Conservation (phyloP, 2,797 vertebrate species). For the Avahi laniger region DNA sequence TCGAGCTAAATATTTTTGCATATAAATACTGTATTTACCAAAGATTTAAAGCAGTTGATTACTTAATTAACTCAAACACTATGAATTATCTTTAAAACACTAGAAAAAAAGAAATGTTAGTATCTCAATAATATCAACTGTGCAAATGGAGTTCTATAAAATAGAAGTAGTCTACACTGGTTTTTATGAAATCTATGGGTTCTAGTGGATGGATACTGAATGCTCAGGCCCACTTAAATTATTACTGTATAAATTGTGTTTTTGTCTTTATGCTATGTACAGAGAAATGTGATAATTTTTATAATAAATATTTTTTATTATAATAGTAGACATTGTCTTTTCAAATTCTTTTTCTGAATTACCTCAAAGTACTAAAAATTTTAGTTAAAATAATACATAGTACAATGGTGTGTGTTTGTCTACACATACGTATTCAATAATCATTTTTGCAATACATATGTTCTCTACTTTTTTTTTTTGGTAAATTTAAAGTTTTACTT, state of each 20-base stretch:
- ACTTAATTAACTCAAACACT: slow-evolving; percentile 43
- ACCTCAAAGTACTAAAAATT: not conserved
- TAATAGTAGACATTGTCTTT: not conserved
- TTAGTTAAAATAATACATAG: not conserved
- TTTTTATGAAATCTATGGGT: not conserved
- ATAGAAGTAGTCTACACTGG: not conserved
- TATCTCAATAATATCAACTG: not conserved
- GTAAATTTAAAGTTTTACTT: not conserved
- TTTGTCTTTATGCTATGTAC: slow-evolving; percentile 54
- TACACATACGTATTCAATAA: not conserved
- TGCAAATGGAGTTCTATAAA: slow-evolving; percentile 24
- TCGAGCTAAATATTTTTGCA: slow-evolving; percentile 12
- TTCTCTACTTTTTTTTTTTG: not conserved
- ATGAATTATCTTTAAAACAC: slow-evolving; percentile 49
- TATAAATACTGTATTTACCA: slow-evolving; percentile 66
- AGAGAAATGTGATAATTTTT: slow-evolving; percentile 70
- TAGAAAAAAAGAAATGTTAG: slow-evolving; percentile 15
- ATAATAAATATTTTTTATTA: slow-evolving; percentile 80
- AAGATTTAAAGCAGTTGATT: slow-evolving; percentile 56
- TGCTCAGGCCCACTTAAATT: slow-evolving; percentile 62
- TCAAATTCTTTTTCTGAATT: slow-evolving; percentile 36
- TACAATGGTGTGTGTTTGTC: not conserved
- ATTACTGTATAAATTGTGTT: slow-evolving; percentile 61
- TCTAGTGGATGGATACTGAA: not conserved
- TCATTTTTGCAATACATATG: not conserved